phyloP scores from a whole-genome alignment of 2,797 vertebrate genomes.

The Eidolon dupreanum region DNA sequence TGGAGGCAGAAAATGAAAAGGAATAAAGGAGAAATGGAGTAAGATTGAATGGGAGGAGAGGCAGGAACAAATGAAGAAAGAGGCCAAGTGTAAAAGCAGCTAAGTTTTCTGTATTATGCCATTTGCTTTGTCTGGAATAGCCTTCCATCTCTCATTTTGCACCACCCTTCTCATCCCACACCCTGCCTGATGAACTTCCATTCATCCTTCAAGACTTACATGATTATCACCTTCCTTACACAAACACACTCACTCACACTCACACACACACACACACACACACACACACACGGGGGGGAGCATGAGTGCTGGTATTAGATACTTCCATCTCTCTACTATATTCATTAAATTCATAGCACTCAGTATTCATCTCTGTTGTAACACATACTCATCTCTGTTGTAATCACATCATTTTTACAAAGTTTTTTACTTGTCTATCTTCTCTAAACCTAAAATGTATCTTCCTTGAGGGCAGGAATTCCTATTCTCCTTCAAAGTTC shows the following conservation, averaged over 20 bases:
- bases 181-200: not conserved
- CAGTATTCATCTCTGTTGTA: not conserved
- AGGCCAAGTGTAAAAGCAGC: not conserved
- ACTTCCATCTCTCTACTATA: not conserved
- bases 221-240: not conserved
- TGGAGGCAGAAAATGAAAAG: not conserved
- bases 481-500: not conserved
- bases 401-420: not conserved
- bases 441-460: not conserved
- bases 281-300: too few relatives aligned
- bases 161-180: not conserved
- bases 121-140: not conserved
- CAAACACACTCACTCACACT: not conserved
- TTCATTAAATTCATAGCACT: not conserved
- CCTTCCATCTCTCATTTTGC: not conserved
- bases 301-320: not conserved
- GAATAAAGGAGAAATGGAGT: not conserved
- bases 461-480: not conserved
- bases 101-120: not conserved
- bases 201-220: not conserved
- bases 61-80: not conserved
- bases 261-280: not conserved
- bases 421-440: not conserved
- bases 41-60: not conserved
- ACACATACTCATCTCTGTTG: not conserved